Base-by-base conservation (phyloP, 1,140 invertebrate species). In the Bombus picipes region DNA sequence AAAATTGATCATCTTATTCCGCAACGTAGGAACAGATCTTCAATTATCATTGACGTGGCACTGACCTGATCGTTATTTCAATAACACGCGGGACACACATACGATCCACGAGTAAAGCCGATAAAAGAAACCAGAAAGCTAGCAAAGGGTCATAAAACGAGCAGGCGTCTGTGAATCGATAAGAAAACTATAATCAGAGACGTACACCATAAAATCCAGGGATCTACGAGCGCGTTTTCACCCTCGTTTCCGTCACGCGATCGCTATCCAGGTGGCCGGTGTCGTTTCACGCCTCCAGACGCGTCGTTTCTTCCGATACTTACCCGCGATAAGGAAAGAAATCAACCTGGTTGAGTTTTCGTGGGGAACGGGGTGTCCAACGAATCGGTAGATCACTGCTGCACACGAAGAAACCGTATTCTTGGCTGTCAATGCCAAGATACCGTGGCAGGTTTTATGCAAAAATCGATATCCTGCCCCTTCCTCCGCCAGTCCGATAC, bases 391-490 rank as follows among this genome's bases (percentile, higher is more conserved):
- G 66, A 78, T 70, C 65, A n/a, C 34, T 13, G 53, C 41, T 53
- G 25, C 32, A 66, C 5, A 22, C 62, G 8, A 37, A 12, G 9
- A 41, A 57, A 28, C 34, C 39, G 34, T 73, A 47, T 62, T 43
- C 2, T 41, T 34, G 10, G 32, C 57, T 59, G 59, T 34, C 47
- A n/a, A 37, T 47, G 25, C n/a, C 4, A 66, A 72, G 83, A 85
- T 85, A 85, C 8, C 65, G 66, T 28, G 18, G 34, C 13, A n/a
- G 47, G 37, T 82, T 85, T 90, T 87, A 85, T 59, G 75, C 32
- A 68, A 85, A 83, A 85, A 81, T 88, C 88, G 83, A 90, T 90
- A 89, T 59, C 57, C 47, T 28, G 59, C 57, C 68, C 18, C 59
- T 25, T 22, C 13, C 13, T 12, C 0, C 9, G 15, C 8, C 37